Base-by-base conservation (phyloP, 2,888 invertebrate genomes). In the Boloria euphrosyne region DNA sequence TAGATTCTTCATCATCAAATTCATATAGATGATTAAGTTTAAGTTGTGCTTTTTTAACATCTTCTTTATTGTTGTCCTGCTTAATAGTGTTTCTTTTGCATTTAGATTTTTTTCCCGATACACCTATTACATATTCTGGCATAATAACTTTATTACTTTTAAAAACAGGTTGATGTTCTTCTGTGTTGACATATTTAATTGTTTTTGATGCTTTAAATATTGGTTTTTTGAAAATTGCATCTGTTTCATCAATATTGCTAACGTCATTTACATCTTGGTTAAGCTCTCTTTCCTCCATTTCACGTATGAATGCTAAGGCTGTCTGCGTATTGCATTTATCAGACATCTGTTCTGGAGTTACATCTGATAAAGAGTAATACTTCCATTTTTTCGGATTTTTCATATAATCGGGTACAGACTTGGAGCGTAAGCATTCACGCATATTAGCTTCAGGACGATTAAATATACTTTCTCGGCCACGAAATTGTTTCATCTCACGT, bases 121-220 rank as follows among this genome's bases (percentile, higher is more conserved):
- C 93, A 0, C 97, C 97, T 66, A 97, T 94, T 16, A 96, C 94
- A 92, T 97, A 97, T 78, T 97, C 97, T 0, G 97, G 97, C 95
- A 97, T 95, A 0, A 96, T 86, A 53, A 96, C 80, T 85, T 96
- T 97, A 65, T 94, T 95, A 69, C 93, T 94, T 77, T 93, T 94
- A 75, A 95, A 94, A 60, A 93, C 85, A 5, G 94, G 72, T 72
- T 85, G 85, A 57, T 81, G 76, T 54, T 83, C 79, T 67, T 81
- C 81, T 53, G 74, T 68, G 43, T 70, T 69, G 75, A 78, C 83
- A 5, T 68, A 50, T 79, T 85, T 86, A 2, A 89, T 71, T 22
- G 80, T 79, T 50, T 85, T 84, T 38, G 90, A 90, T 68, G 83
- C 74, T 64, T 82, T 73, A 78, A 91, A 89, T 71, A 87, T 82